Percentiles rank a stretch among this genome's conserved stretches.
Evolutionary conservation across 2,888 invertebrate species (phyloP).

Genomic region (Leptopilina syphax): DNA sequence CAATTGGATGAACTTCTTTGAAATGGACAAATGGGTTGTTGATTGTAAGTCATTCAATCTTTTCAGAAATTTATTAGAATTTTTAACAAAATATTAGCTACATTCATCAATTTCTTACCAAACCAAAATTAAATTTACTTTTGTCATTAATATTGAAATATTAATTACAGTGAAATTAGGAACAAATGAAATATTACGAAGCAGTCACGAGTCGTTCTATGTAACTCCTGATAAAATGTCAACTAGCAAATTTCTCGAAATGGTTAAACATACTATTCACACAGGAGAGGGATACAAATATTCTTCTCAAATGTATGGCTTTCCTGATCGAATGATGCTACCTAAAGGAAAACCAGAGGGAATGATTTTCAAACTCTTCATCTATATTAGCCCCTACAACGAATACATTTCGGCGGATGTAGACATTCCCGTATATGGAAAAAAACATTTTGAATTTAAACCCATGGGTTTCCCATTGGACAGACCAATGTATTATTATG

Average conservation of each 20-base stretch:
- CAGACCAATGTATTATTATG: conserved; percentile 74
- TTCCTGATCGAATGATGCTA: conserved; percentile 81
- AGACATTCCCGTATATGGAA: conserved; percentile 67
- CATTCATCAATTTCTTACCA: neutral
- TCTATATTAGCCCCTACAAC: conserved; percentile 78
- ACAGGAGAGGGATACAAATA: conserved; percentile 77
- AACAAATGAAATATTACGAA: conserved; percentile 72
- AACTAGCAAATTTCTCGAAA: conserved; percentile 74
- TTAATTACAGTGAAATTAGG: conserved; percentile 70
- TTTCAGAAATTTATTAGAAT: too few species aligned
- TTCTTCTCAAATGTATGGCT: conserved; percentile 78
- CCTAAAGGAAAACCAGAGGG: conserved; percentile 83
- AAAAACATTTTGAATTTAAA: conserved; percentile 69
- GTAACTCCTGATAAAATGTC: conserved; percentile 68
- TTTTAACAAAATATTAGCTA: too few species aligned
- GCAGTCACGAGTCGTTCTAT: conserved; percentile 62
- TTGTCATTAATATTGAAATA: conserved; percentile 18
- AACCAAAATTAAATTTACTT: neutral
- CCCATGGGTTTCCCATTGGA: conserved; percentile 80
- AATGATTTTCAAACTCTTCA: conserved; percentile 81
- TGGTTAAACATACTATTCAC: conserved; percentile 76
- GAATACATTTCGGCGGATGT: conserved; percentile 72
- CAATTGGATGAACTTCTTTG: conserved; percentile 81
- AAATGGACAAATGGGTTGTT: conserved; percentile 77
- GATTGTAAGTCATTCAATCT: conserved; percentile 56